Base-by-base conservation (phyloP, 2,113 vertebrate species). In the Istiophorus platypterus region DNA sequence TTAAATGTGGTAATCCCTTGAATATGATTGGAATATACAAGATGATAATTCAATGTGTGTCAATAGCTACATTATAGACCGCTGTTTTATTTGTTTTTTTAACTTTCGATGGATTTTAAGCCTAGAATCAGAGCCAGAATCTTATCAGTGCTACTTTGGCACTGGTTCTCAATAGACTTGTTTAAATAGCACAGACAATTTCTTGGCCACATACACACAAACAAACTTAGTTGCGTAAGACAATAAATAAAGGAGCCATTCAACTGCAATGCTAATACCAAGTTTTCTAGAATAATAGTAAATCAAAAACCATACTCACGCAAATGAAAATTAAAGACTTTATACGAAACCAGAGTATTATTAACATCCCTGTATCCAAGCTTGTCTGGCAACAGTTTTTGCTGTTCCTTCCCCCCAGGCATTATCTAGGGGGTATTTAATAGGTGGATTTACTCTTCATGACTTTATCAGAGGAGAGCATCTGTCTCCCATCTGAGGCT, bases 391-490 rank as follows among this genome's bases (percentile, higher is more conserved):
- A 83, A 75, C 67, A 61, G 68, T 51, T 2, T 51, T 71, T 72
- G 56, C 59, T 80, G 62, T n/a, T 10, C 31, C 57, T 76, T 71
- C 27, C 78, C 84, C 57, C 52, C 7, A 7, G 78, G 84, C 84
- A 57, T 82, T 56, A 31, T 77, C 79, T 72, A 54, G 29, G 27
- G 86, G 90, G 72, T 22, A 49, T 81, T 70, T 72, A 83, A 89
- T 78, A 85, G 90, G 62, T 89, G 80, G 79, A 83, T 91, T 86
- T 82, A 85, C 63, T 75, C 75, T 82, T 82, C 49, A 63, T 86
- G 85, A 72, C 81, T 85, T 77, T 81, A 93, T 92, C 86, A 92
- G 76, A 85, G 77, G 56, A 88, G 82, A 89, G 89, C 92, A 93
- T 91, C 85, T 86, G 85, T 87, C 87, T 76, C 78, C 76, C 64